Evolutionary conservation across 2,888 invertebrate genomes (phyloP), one percentile per base, ranked within the genome.

Genomic region (Alloplasta piceator): DNA sequence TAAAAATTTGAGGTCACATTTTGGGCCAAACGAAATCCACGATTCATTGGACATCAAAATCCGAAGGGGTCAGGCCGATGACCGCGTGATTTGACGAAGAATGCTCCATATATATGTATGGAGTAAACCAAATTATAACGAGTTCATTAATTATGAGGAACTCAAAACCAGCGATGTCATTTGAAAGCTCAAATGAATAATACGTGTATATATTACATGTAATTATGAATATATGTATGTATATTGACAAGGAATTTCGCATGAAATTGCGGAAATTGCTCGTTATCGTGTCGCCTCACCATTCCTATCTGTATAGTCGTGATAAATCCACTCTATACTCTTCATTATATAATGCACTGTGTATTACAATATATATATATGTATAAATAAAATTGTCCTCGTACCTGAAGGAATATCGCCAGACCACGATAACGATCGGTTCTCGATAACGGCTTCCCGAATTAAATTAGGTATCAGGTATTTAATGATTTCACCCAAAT

Each of bases 191-290:
- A 48, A 66, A 74, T 46, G 56, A 56, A 74, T 74, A 55, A 64
- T 55, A 43, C 43, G 10, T 43, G 43, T 9, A 43, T 43, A 46
- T 52, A 26, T 26, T 26, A 3, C 26, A 26, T 26, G 26, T 26
- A 26, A 26, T 26, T 3, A 26, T 26, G 26, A 26, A 26, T 26
- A 50, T 50, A 50, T 50, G 12, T 12, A 50, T 50, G n/a, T n/a
- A 50, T 50, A 55, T 16, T 12, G 52, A 14, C 41, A 6, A 39
- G 56, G n/a, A 68, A 78, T 68, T 64, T 64, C 64, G 14, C 43
- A 73, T 55, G 56, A 56, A 26, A 73, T 64, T 41, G 63, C 77
- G 73, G 77, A 80, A 77, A 80, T 80, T 80, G 80, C 77, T 80
- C 73, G 73, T 80, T 80, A 80, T 79, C 70, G 50, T 58, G 58